Percentiles rank a stretch among this genome's conserved stretches.
These are phyloP conservation scores for Mystacornis crossleyi DNA, from an alignment of 2,113 vertebrate genomes.

Conservation along the genomic window DNA sequence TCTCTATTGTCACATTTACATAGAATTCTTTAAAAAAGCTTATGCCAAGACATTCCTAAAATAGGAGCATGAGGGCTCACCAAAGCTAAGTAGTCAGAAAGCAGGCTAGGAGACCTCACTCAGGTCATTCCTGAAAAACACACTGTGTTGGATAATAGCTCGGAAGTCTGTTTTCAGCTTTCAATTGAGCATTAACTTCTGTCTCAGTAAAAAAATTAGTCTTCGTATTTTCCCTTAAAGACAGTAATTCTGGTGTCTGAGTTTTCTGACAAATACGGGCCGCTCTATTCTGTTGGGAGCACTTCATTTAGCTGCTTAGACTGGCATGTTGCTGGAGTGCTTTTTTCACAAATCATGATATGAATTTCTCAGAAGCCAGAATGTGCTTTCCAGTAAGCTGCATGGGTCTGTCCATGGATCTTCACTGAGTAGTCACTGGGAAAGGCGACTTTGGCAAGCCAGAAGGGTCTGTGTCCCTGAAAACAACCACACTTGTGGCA, in stretches of 20 bases:
- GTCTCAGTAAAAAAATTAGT: neutral
- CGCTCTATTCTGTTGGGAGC: neutral
- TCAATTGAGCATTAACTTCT: neutral
- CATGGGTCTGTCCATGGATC: neutral
- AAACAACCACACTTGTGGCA: neutral
- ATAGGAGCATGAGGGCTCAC: neutral
- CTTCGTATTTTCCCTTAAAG: neutral
- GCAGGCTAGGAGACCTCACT: neutral
- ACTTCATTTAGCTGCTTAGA: neutral
- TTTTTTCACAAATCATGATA: neutral
- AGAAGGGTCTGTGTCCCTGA: neutral
- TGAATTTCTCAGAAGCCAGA: neutral
- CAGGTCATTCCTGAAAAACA: neutral
- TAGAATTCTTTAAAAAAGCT: neutral
- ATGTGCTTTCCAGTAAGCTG: neutral
- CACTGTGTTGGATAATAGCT: rapidly evolving
- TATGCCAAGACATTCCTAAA: neutral
- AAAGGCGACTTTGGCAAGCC: neutral
- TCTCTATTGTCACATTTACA: neutral
- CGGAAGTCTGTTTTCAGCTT: neutral
- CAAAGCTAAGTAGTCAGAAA: neutral
- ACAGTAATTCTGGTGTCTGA: neutral
- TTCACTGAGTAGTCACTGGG: neutral
- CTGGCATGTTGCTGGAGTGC: neutral
- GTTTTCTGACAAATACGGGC: neutral